phyloP scores from a whole-genome alignment of 2,888 invertebrate species.

The Sesamia inferens region DNA sequence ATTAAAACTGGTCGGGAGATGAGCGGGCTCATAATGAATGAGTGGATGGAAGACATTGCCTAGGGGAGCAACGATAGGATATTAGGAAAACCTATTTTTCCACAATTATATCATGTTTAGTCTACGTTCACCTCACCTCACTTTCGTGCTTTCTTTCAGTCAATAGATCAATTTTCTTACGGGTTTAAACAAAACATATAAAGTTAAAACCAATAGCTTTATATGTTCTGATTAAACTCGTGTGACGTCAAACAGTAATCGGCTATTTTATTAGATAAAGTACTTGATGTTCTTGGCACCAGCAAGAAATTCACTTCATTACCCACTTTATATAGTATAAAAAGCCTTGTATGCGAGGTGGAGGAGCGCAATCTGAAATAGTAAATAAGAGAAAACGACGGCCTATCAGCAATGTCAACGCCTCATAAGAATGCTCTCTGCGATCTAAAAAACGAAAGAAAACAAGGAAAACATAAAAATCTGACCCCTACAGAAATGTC shows the following conservation, averaged over 20 bases:
- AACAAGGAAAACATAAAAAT: conserved; percentile 62
- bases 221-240: background rate
- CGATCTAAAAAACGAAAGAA: conserved; percentile 46
- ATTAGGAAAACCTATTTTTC: background rate
- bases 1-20: background rate
- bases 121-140: background rate
- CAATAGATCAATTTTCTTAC: background rate
- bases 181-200: too few species aligned
- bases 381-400: conserved; percentile 61
- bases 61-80: background rate
- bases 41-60: background rate
- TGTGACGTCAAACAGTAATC: background rate
- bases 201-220: too few species aligned
- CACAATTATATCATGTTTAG: too few species aligned
- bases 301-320: conserved; percentile 26
- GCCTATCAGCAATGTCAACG: conserved; percentile 62
- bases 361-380: conserved; percentile 51
- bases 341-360: conserved; percentile 35
- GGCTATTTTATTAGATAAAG: background rate
- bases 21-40: background rate
- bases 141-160: too few species aligned
- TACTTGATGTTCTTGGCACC: background rate
- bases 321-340: conserved; percentile 35
- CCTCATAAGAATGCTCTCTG: conserved; percentile 59
- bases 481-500: conserved; percentile 59